phyloP scores from a whole-genome alignment of 2,888 invertebrate species.

The Drosophila anceps region DNA sequence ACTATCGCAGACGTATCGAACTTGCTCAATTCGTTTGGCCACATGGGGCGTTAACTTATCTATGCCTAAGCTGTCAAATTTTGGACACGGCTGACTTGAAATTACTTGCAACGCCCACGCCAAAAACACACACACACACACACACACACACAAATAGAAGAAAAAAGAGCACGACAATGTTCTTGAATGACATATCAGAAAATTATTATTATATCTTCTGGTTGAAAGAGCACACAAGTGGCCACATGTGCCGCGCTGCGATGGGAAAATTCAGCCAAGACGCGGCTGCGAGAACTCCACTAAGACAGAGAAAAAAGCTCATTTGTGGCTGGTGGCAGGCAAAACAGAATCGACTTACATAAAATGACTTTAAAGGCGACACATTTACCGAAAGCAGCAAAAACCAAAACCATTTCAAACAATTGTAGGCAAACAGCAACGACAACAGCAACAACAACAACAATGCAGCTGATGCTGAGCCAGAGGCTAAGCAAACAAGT shows the following conservation, averaged over 20 bases:
- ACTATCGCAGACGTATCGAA: slow-evolving; percentile 18
- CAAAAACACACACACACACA: slow-evolving; percentile 17
- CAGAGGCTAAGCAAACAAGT: slow-evolving; percentile 67
- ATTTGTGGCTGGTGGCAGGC: slow-evolving; percentile 51
- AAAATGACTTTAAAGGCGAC: slow-evolving; percentile 81
- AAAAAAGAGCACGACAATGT: slow-evolving; percentile 42
- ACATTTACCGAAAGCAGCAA: slow-evolving; percentile 72
- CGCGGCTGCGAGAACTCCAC: slow-evolving; percentile 28
- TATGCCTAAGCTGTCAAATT: slow-evolving; percentile 50
- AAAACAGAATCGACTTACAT: slow-evolving; percentile 77
- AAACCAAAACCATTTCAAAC: slow-evolving; percentile 50
- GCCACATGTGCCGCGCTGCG: slow-evolving; percentile 51
- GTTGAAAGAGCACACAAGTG: slow-evolving; percentile 69
- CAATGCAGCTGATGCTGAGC: slow-evolving; percentile 37
- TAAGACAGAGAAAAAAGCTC: slow-evolving; percentile 46
- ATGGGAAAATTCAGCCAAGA: slow-evolving; percentile 64
- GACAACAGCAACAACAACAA: slow-evolving; percentile 31
- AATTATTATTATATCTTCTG: slow-evolving; percentile 76
- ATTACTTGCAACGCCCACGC: slow-evolving; percentile 53
- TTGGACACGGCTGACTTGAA: slow-evolving; percentile 41
- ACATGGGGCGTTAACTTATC: slow-evolving; percentile 43
- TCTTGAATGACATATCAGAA: slow-evolving; percentile 76
- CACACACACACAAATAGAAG: neutral
- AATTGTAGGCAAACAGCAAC: slow-evolving; percentile 65
- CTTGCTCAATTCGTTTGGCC: slow-evolving; percentile 47